These are phyloP conservation scores for Oreamnos americanus DNA, from an alignment of 2,113 vertebrate genomes.

Conservation along the genomic window DNA sequence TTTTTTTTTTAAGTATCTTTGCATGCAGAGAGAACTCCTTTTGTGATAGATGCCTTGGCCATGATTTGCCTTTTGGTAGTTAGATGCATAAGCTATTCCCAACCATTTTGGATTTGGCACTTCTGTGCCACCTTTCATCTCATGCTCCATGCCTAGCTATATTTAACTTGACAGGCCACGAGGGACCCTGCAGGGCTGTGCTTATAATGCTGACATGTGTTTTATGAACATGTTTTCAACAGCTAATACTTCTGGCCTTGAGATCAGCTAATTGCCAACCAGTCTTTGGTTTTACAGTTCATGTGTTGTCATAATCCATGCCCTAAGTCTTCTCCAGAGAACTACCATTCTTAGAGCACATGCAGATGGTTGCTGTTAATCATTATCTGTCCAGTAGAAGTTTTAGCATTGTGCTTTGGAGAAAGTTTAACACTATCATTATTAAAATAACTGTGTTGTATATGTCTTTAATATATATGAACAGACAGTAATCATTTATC, in stretches of 20 bases:
- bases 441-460: background rate
- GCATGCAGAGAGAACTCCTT: background rate
- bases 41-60: background rate
- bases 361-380: background rate
- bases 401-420: background rate
- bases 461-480: background rate
- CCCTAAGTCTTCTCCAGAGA: background rate
- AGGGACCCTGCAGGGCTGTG: background rate
- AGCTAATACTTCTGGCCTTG: background rate
- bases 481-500: slow-evolving; percentile 2
- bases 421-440: background rate
- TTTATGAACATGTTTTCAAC: background rate
- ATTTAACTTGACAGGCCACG: background rate
- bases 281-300: background rate
- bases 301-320: background rate
- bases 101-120: background rate
- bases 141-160: background rate
- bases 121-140: background rate
- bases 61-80: background rate
- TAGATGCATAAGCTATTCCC: background rate
- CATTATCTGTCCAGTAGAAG: background rate
- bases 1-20: background rate
- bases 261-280: background rate
- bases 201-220: background rate
- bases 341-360: background rate